Percentiles rank a stretch among this genome's conserved stretches.
phyloP scores from a whole-genome alignment of 2,113 vertebrate species.

The Hemiscyllium ocellatum region DNA sequence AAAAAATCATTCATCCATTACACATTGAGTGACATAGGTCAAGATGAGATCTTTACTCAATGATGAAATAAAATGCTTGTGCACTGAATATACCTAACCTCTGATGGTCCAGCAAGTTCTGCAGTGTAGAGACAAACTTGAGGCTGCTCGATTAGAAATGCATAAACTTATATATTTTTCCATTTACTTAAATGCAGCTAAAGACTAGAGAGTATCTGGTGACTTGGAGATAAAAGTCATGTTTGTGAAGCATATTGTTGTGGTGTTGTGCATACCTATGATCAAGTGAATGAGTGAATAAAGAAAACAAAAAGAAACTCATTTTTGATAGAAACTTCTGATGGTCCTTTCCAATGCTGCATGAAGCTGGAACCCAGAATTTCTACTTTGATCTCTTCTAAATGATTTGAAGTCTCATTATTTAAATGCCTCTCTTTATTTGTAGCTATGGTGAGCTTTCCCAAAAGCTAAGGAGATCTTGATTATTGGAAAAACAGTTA shows the following conservation, averaged over 20 bases:
- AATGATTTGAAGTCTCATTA: neutral
- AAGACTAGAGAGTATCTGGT: neutral
- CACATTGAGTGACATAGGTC: too few species aligned
- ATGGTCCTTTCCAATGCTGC: neutral
- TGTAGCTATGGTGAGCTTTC: neutral
- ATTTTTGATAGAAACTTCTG: neutral
- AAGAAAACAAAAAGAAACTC: neutral
- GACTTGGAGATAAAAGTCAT: neutral
- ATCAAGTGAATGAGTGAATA: neutral
- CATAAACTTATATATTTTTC: neutral
- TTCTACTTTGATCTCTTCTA: neutral
- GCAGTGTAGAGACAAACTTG: too few species aligned
- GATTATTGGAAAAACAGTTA: neutral
- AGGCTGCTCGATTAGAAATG: too few species aligned
- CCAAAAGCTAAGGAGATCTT: neutral
- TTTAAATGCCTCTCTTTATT: neutral
- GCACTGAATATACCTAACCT: too few species aligned
- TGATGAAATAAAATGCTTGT: too few species aligned
- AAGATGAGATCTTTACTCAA: too few species aligned
- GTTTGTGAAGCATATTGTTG: neutral
- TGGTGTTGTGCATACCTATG: neutral
- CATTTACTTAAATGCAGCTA: neutral
- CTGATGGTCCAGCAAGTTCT: too few species aligned
- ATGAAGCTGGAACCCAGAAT: neutral
- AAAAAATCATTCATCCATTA: too few species aligned